Base-by-base conservation (phyloP, 23 tunicate species). In the Aplidium turbinatum region DNA sequence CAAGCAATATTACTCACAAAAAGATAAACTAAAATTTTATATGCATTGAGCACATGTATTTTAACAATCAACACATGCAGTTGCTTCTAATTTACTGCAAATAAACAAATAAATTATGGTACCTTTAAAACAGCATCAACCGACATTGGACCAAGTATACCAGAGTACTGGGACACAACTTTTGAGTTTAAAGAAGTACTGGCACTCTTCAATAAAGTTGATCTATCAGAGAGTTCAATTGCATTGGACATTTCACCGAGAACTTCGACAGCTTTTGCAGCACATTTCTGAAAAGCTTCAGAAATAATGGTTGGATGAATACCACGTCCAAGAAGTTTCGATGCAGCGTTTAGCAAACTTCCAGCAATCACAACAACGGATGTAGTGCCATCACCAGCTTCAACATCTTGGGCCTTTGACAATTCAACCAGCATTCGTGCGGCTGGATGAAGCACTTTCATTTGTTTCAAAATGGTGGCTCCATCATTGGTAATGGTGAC, bases 351-450 rank as follows among this genome's bases (percentile, higher is more conserved):
- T 1, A 94, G 75, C 4, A 94, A 70, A 58, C 89, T 82, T 33
- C 99, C 99, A 35, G 91, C 91, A 57, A 91, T 78, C 32, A 91
- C 97, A 48, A 91, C 97, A 34, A 91, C 97, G 4, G 99, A 86
- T 18, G 99, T 94, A 19, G 99, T 94, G n/a, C 99, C 99, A 78
- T 94, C 99, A 29, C 99, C 99, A 40, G 99, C 99, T 65, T 94
- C 99, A 35, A 94, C 82, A 65, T 94, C 99, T 57, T 94, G 99
- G 16, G 99, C 99, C 82, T 94, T 94, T 24, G 94, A 86, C 0
- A 94, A 35, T 65, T 94, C 99, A 6, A 94, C 99, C 73, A 94
- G 56, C 99, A 94, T 94, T 65, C 90, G 71, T 16, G 99, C 99
- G 48, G 99, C 99, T 19, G 99, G 99, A 70, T 94, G 99, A 13